Base-by-base conservation (phyloP, 2,797 vertebrate genomes). In the Sebastes melanostomus region DNA sequence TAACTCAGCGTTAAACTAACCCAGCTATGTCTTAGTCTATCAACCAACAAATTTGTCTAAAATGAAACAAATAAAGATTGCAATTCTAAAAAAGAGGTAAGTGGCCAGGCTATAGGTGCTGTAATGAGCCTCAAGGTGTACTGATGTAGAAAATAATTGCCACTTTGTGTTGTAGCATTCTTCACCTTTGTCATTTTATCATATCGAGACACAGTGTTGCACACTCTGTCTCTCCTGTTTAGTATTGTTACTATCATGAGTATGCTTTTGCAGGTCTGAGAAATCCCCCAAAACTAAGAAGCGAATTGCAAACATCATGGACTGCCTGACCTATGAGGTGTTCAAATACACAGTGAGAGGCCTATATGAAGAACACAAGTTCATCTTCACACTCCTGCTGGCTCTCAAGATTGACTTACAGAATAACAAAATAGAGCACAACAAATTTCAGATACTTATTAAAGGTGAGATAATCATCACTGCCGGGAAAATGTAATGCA, bases 381-480 rank as follows among this genome's bases (percentile, higher is more conserved):
- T 97, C 84, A 96, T 97, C 74, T 97, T 97, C 86, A 95, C 91
- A 0, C 92, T 97, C 6, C 91, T 97, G 46, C 83, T 97, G 93
- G 94, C 96, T 11, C 92, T 97, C 66, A 97, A 97, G 92, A 96
- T 97, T 32, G 96, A 97, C 82, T 82, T 97, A 65, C 95, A 97
- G 87, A 95, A 92, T 61, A 92, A 92, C 7, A 92, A 91, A 0
- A 93, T 97, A 66, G 91, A 95, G 70, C 93, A 91, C 77, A 92
- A 30, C 60, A 93, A 96, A 72, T 97, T 97, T 75, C 95, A 96
- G 76, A 91, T 93, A 54, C 93, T 97, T 46, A 96, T 97, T 85
- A 96, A 96, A 96, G 97, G 96, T 96, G 90, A 66, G 61, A 24
- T 56, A 16, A 56, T 32, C 1, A 18, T 36, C 32, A 12, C 13